Evolutionary conservation across 2,797 vertebrate genomes (phyloP), one percentile per base, ranked within the genome.

Genomic region (Bradypodion ventrale): DNA sequence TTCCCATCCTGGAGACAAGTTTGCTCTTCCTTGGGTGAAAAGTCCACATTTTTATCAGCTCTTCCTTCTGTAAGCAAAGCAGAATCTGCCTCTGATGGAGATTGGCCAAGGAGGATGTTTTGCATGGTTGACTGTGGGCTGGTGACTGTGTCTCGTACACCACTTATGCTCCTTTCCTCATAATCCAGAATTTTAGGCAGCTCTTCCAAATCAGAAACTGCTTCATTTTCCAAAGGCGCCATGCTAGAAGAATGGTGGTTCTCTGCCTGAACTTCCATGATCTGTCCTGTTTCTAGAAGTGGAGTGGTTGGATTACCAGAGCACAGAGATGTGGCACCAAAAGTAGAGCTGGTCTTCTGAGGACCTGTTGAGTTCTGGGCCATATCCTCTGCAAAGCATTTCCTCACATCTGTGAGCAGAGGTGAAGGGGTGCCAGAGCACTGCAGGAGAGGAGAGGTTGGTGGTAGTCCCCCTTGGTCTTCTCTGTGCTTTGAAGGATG

Each of bases 21-120:
- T 65, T 32, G 7, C 2, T 65, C 27, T 68, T 3, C 29, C 81
- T 46, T 56, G 16, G 52, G 52, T 16, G 52, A 21, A 56, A 19
- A 1, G 2, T 87, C 82, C 75, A 65, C 62, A 73, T 87, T 75
- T 15, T 21, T 81, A 87, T 93, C 86, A 5, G 83, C 93, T 76
- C 94, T 83, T 49, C 95, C 82, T 79, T 95, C 89, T 8, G 77
- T 37, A 21, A 92, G 79, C 44, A 92, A 87, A 69, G 91, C 63
- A 77, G 95, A 92, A 87, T 89, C 93, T 32, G 90, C 89, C 90
- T 95, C 90, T 74, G 88, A 40, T 52, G 88, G 82, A 84, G 94
- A 86, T 19, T 89, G 90, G 83, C 83, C 93, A 89, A 91, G 84
- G 60, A 93, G 92, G 68, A 93, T 74, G 80, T 76, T 66, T 70